Evolutionary conservation across 2,797 vertebrate genomes (phyloP).

Genomic region (Arremon brunneinucha): DNA sequence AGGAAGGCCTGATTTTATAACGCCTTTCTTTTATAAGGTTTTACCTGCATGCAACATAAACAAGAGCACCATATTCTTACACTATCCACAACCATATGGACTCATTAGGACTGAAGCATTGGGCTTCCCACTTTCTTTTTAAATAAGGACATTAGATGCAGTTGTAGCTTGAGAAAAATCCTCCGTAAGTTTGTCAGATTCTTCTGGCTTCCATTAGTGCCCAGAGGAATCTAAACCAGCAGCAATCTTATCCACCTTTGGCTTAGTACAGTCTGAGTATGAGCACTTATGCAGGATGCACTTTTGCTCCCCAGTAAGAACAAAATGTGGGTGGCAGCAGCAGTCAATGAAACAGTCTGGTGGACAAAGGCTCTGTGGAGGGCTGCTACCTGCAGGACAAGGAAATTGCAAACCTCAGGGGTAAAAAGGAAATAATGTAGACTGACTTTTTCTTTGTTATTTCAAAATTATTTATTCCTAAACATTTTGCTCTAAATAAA

Average conservation of each 20-base stretch:
- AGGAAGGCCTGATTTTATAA: not conserved
- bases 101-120: not conserved
- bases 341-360: not conserved
- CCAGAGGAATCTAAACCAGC: not conserved
- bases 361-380: not conserved
- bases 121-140: not conserved
- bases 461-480: not conserved
- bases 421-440: not conserved
- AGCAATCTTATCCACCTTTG: not conserved
- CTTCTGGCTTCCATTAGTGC: not conserved
- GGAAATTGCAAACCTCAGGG: not conserved
- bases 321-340: not conserved
- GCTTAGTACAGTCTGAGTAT: not conserved
- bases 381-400: not conserved
- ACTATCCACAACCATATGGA: rapidly evolving
- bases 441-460: not conserved
- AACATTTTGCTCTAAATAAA: not conserved
- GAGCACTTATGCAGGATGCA: not conserved
- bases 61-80: not conserved
- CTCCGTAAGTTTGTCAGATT: not conserved
- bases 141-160: not conserved
- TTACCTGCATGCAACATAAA: not conserved
- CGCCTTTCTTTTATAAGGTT: not conserved
- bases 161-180: not conserved
- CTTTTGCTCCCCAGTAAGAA: not conserved